Percentiles rank a stretch among this genome's conserved stretches.
phyloP scores from a whole-genome alignment of 2,113 vertebrate genomes.

The Butastur rufipennis region DNA sequence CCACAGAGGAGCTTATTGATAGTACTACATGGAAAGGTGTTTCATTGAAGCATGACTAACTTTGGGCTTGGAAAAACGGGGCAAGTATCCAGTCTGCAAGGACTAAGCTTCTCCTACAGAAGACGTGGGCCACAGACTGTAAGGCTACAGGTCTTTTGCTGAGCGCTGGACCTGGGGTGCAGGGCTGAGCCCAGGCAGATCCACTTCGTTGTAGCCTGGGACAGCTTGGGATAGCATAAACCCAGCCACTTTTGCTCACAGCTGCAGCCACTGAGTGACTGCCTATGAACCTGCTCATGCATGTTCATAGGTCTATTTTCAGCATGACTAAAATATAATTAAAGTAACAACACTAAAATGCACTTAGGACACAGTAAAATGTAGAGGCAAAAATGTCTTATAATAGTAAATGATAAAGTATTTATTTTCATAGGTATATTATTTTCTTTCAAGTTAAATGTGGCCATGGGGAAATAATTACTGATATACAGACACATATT shows the following conservation, averaged over 20 bases:
- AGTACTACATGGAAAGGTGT: background rate
- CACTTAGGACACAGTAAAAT: background rate
- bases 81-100: background rate
- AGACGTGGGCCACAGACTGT: accelerated
- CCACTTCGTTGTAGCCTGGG: accelerated
- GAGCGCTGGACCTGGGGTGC: accelerated
- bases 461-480: slow-evolving; percentile 3
- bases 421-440: background rate
- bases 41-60: background rate
- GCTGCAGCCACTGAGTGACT: background rate
- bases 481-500: background rate
- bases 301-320: background rate
- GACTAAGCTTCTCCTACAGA: background rate
- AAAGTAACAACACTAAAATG: background rate
- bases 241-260: background rate
- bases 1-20: background rate
- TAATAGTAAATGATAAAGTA: background rate
- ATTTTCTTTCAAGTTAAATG: slow-evolving; percentile 24
- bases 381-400: background rate
- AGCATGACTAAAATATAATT: background rate
- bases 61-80: background rate
- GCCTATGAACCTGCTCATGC: background rate
- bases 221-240: background rate
- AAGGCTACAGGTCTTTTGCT: background rate
- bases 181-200: background rate